Percentiles rank a stretch among this genome's conserved stretches.
Evolutionary conservation across 1,140 invertebrate genomes (phyloP).

Genomic region (Proales similis): DNA sequence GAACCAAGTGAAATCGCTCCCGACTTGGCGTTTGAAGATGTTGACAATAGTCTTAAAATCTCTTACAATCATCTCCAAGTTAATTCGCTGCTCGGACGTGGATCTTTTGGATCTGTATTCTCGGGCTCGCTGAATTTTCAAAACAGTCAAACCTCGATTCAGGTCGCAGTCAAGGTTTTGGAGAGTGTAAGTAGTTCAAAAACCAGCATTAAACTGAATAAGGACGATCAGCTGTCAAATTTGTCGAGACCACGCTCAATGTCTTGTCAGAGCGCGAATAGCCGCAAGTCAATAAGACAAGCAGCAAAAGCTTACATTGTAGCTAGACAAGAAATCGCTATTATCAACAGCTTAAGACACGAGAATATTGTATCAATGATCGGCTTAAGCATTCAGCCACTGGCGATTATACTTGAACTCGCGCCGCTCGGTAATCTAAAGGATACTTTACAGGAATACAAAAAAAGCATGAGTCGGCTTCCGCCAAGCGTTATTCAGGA

Average conservation of each 20-base stretch:
- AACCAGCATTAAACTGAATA: too few relatives aligned
- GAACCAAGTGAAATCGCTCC: background rate
- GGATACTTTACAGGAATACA: conserved; percentile 2
- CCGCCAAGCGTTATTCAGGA: conserved; percentile 7
- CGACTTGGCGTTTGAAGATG: conserved; percentile 12
- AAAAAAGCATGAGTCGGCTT: background rate
- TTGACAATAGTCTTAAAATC: conserved; percentile 62
- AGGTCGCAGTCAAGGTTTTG: conserved; percentile 20
- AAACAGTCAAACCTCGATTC: conserved; percentile 40
- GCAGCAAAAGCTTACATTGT: conserved; percentile 30
- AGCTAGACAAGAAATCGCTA: conserved; percentile 31
- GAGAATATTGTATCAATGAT: conserved; percentile 25
- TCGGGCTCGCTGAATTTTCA: conserved; percentile 66
- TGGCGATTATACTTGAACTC: conserved; percentile 30
- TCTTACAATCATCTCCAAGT: conserved; percentile 68
- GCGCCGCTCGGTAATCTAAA: conserved; percentile 33
- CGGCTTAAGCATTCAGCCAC: conserved; percentile 16
- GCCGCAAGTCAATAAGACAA: conserved; percentile 13
- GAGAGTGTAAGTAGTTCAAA: background rate
- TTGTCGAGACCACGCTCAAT: background rate
- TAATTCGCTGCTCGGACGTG: conserved; percentile 75
- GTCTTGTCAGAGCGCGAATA: conserved; percentile 4
- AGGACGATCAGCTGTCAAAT: background rate
- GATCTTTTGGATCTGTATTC: conserved; percentile 94
- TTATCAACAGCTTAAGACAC: conserved; percentile 17